A percentile compares a stretch with the other conserved stretches of the same genome.
Evolutionary conservation across 2,797 vertebrate species (phyloP).

Genomic region (Nasua narica): DNA sequence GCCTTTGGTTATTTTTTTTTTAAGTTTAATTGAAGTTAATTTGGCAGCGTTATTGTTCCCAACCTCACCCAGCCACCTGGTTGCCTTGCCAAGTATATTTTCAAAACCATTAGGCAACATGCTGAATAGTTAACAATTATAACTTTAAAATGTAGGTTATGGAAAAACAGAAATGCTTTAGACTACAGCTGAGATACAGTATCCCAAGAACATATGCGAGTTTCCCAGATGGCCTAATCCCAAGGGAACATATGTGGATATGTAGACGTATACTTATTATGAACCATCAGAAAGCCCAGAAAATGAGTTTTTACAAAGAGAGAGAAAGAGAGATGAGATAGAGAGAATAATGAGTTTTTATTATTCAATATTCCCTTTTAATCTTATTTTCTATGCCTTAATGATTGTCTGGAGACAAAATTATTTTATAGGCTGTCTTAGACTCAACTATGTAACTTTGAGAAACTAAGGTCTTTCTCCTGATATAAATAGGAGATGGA

Average conservation of each 20-base stretch:
- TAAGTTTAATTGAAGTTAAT: slow-evolving; percentile 44
- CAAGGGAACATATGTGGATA: slow-evolving; percentile 49
- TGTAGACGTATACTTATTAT: slow-evolving; percentile 27
- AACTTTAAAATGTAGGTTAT: slow-evolving; percentile 63
- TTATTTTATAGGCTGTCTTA: slow-evolving; percentile 41
- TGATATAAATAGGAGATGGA: neutral
- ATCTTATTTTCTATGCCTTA: slow-evolving; percentile 21
- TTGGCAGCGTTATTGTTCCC: slow-evolving; percentile 10
- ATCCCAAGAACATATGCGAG: slow-evolving; percentile 28
- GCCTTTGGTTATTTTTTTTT: neutral
- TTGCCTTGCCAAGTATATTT: slow-evolving; percentile 46
- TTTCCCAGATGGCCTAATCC: slow-evolving; percentile 52
- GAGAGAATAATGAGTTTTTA: neutral
- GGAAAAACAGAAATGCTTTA: slow-evolving; percentile 44
- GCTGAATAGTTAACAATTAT: slow-evolving; percentile 54
- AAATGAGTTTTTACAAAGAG: slow-evolving; percentile 31
- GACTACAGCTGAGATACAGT: slow-evolving; percentile 40
- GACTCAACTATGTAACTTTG: neutral
- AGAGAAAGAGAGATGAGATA: neutral
- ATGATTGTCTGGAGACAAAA: neutral
- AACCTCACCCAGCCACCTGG: slow-evolving; percentile 6
- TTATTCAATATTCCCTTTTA: slow-evolving; percentile 33
- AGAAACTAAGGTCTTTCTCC: neutral
- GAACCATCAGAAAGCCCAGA: slow-evolving; percentile 33
- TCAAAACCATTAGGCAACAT: slow-evolving; percentile 56